phyloP scores from a whole-genome alignment of 2,113 vertebrate species.

The Rhinolophus ferrumequinum region DNA sequence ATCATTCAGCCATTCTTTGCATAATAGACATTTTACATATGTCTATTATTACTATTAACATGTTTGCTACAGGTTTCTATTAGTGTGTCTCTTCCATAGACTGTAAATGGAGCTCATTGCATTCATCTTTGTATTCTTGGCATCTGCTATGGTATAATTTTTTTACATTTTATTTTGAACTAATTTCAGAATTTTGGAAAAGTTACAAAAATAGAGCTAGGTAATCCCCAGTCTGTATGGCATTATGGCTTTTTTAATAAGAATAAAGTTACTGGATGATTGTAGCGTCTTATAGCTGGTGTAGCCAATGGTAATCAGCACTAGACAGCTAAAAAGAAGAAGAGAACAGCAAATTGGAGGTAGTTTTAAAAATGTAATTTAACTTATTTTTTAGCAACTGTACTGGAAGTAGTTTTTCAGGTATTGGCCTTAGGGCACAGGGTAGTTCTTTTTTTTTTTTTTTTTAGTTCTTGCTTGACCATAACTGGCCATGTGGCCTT shows the following conservation, averaged over 20 bases:
- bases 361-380: constrained; percentile 18
- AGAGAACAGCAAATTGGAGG: neutral
- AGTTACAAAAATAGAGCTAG: neutral
- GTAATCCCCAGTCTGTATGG: neutral
- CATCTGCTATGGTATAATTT: neutral
- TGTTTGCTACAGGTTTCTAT: neutral
- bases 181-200: neutral
- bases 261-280: neutral
- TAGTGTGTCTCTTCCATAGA: neutral
- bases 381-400: neutral
- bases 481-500: neutral
- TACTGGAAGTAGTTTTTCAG: neutral
- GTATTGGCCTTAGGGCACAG: neutral
- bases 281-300: neutral
- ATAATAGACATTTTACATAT: neutral
- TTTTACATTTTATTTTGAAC: constrained; percentile 1
- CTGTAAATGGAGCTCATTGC: neutral
- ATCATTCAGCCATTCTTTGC: neutral
- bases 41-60: neutral
- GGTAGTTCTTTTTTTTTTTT: neutral
- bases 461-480: neutral
- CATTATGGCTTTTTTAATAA: neutral
- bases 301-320: neutral
- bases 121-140: neutral
- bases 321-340: neutral